These are phyloP conservation scores for Pseudomyrmex sp. DNA, from an alignment of 1,140 invertebrate genomes.

Conservation along the genomic window DNA sequence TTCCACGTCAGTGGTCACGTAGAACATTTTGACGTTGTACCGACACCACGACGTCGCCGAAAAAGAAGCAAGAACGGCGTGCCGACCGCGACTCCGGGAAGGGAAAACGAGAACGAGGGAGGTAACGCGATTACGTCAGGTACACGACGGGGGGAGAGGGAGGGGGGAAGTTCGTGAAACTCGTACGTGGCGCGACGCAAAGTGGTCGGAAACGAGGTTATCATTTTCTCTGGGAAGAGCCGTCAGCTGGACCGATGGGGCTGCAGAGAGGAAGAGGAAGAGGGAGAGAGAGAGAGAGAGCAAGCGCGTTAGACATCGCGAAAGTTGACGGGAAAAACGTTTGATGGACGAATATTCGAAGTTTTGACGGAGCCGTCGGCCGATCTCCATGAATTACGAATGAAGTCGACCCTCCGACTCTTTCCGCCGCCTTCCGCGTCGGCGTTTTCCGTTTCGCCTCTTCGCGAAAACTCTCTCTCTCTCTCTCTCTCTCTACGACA, in stretches of 20 bases:
- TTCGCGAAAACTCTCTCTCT: conserved; percentile 51
- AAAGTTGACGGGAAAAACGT: conserved; percentile 75
- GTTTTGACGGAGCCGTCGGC: conserved; percentile 71
- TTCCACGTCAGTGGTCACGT: conserved; percentile 68
- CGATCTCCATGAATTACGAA: conserved; percentile 74
- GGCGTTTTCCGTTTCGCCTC: conserved; percentile 25
- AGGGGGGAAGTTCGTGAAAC: conserved; percentile 59
- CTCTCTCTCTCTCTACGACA: conserved; percentile 46
- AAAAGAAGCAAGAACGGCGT: conserved; percentile 58
- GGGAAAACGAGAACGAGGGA: conserved; percentile 27
- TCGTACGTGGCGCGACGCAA: conserved; percentile 67
- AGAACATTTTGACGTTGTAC: conserved; percentile 68
- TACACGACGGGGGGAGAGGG: conserved; percentile 3
- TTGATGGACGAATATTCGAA: conserved; percentile 76
- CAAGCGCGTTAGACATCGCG: conserved; percentile 63
- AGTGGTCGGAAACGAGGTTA: conserved; percentile 75
- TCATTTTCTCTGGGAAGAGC: conserved; percentile 71
- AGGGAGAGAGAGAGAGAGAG: neutral
- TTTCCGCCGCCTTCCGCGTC: conserved; percentile 15
- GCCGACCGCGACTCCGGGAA: neutral
- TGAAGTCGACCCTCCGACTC: conserved; percentile 58
- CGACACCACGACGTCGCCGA: conserved; percentile 38
- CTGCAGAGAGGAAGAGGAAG: conserved; percentile 42
- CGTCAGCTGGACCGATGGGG: conserved; percentile 70
- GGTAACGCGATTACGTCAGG: conserved; percentile 69